Evolutionary conservation across 2,113 vertebrate species (phyloP).

Genomic region (Colius striatus): DNA sequence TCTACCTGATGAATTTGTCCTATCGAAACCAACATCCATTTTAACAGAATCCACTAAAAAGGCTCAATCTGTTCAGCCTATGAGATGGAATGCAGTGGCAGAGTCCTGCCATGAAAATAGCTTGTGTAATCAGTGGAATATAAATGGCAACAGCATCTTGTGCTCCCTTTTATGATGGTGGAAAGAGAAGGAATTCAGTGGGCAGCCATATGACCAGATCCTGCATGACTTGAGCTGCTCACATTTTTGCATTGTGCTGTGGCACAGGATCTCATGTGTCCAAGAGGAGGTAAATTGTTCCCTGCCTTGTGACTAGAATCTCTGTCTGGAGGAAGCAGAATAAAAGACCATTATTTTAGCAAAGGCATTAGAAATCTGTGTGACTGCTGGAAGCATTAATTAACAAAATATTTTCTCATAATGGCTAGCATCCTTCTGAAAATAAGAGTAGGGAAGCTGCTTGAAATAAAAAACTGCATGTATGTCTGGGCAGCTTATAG

Average conservation of each 20-base stretch:
- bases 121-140: conserved; percentile 75
- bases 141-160: conserved; percentile 67
- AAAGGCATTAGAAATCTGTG: conserved; percentile 64
- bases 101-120: conserved; percentile 76
- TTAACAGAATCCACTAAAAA: conserved; percentile 52
- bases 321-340: conserved; percentile 51
- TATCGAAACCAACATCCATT: conserved; percentile 21
- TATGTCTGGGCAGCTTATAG: background rate
- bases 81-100: conserved; percentile 56
- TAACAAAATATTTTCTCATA: conserved; percentile 59
- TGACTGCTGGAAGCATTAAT: conserved; percentile 70
- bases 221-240: conserved; percentile 67
- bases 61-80: conserved; percentile 34
- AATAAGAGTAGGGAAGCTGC: background rate
- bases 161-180: conserved; percentile 71
- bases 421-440: conserved; percentile 9
- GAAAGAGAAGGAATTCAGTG: conserved; percentile 55
- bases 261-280: conserved; percentile 5
- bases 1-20: conserved; percentile 48
- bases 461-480: conserved; percentile 8
- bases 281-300: conserved; percentile 42
- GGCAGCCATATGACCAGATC: conserved; percentile 45
- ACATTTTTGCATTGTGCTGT: conserved; percentile 49
- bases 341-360: conserved; percentile 67
- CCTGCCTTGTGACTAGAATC: conserved; percentile 59